Conservation (phyloP, 1,140 invertebrate genomes). For the Palaemon carinicauda region DNA sequence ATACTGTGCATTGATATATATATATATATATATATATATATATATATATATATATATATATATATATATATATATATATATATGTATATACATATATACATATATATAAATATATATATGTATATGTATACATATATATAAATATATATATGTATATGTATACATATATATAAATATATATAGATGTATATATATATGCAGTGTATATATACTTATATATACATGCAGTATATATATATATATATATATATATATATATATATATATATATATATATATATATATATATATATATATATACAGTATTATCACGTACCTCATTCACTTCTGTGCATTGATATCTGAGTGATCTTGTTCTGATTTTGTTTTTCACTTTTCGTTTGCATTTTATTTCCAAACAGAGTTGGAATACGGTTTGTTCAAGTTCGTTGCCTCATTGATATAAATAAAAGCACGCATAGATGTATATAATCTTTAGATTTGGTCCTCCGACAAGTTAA, state of each 20-base stretch:
- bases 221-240: conserved; percentile 23
- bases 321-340: too few relatives aligned
- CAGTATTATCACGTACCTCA: not conserved
- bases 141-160: not conserved
- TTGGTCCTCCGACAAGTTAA: too few relatives aligned
- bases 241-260: conserved; percentile 16
- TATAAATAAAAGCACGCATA: too few relatives aligned
- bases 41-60: conserved; percentile 2
- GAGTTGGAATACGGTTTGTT: too few relatives aligned
- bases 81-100: conserved; percentile 10
- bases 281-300: not conserved
- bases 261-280: conserved; percentile 15
- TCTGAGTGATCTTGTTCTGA: too few relatives aligned
- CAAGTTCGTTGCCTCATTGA: too few relatives aligned
- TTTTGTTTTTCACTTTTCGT: too few relatives aligned
- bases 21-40: not conserved
- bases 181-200: not conserved
- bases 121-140: not conserved
- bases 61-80: conserved; percentile 21
- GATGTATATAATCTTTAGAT: too few relatives aligned
- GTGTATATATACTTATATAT: too few relatives aligned
- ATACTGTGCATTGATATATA: not conserved
- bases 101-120: conserved; percentile 1
- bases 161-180: not conserved
- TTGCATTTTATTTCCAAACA: too few relatives aligned